These are phyloP conservation scores for Thecophora atra DNA, from an alignment of 2,888 invertebrate genomes.

Conservation along the genomic window DNA sequence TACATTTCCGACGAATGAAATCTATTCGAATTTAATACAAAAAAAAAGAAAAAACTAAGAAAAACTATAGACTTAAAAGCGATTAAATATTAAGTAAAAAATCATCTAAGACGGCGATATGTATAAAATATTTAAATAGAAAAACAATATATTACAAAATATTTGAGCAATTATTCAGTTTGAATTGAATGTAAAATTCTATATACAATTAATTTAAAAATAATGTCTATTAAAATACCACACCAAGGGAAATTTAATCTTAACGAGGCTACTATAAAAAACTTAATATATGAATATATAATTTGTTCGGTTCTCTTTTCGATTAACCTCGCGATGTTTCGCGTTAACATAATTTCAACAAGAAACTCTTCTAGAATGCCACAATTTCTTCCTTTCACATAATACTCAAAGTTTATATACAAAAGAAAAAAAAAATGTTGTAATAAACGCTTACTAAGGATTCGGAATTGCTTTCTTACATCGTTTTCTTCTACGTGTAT, in stretches of 20 bases:
- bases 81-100: neutral
- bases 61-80: constrained; percentile 1
- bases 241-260: neutral
- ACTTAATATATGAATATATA: neutral
- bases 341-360: neutral
- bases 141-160: constrained; percentile 18
- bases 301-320: neutral
- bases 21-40: neutral
- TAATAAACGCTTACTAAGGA: neutral
- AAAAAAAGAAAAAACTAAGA: neutral
- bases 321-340: neutral
- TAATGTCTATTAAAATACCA: neutral
- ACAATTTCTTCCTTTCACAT: neutral
- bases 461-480: neutral
- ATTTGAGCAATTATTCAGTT: constrained; percentile 34
- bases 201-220: constrained; percentile 16
- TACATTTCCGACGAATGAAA: neutral
- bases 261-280: neutral
- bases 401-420: neutral
- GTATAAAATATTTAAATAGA: constrained; percentile 7
- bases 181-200: neutral
- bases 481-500: neutral
- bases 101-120: neutral
- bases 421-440: too few species aligned
- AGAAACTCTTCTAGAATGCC: neutral